Base-by-base conservation (phyloP, 2,888 invertebrate species). In the Polydesmus complanatus region DNA sequence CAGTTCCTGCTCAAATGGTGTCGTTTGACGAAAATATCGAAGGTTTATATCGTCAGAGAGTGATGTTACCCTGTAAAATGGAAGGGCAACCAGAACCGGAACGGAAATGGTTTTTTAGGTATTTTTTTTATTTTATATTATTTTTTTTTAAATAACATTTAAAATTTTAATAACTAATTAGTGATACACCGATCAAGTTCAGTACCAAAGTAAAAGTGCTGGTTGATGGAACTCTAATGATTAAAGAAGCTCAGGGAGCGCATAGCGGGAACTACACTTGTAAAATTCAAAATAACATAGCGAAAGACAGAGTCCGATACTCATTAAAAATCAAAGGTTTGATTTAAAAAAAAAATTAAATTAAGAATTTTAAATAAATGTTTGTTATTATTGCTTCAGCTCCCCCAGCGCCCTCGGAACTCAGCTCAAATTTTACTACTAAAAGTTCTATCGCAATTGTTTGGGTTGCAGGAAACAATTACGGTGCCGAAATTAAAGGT, bases 211-310 rank as follows among this genome's bases (percentile, higher is more conserved):
- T 62, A 14, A 62, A 65, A 23, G 64, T 70, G 19, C 62, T 68
- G 18, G 87, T 88, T 19, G 93, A 94, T 75, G 94, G 94, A 26
- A 89, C 92, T 0, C 77, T 95, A n/a, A 82, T 89, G 69, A 88
- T 95, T 63, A 87, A 88, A 63, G 88, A 90, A 66, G 90, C 93
- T 0, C 86, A 87, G 56, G 82, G 92, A 26, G 84, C 85, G 64
- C 94, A 95, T 76, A 91, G 91, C 60, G 94, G 92, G 60, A 94
- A 94, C 74, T 95, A 95, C 73, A 86, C 91, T 0, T 95, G 95
- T 75, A 85, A 85, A 68, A 93, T 92, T 21, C 88, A 91, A 73
- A 95, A 95, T 75, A 84, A 85, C 23, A 90, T 90, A 73, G 94
- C 94, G 56, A 87, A 89, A 67, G 94, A 94, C 70, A 87, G 89